Base-by-base conservation (phyloP, 2,113 vertebrate species). In the Nothocercus nigrocapillus region DNA sequence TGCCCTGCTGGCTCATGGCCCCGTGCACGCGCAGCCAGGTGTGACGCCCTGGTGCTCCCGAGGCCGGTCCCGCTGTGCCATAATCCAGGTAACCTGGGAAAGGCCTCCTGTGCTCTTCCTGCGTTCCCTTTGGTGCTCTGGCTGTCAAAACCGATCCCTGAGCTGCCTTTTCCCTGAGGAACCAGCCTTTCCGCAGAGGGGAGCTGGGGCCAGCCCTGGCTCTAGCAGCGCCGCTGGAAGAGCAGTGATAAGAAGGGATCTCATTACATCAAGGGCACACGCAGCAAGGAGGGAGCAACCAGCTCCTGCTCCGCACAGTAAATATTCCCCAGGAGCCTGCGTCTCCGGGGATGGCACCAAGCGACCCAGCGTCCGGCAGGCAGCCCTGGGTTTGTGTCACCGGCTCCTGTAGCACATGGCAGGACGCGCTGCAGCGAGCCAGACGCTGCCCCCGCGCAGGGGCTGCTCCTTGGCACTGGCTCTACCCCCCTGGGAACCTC, bases 241-340 rank as follows among this genome's bases (percentile, higher is more conserved):
- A 66, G 47, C 70, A 59, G 4, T 9, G 12, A 5, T 7, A 42
- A 38, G 3, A 32, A 0, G 0, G 1, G 1, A 38, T 38, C 76
- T 64, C 45, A 24, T 69, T 32, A 21, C 5, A 17, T 16, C 38
- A 18, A 0, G 0, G 42, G 66, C 21, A 4, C 9, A 30, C 13
- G 15, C 1, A 2, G 34, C 34, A 47, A 61, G 59, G 11, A 64
- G 32, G 13, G 5, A 16, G 28, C 53, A 51, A 64, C 28, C 36
- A 40, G 42, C 7, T 84, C 36, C 75, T 63, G 56, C 51, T 86
- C 78, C 28, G 80, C 45, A 34, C 12, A 49, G 24, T 82, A n/a
- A 79, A 89, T 88, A 62, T 12, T 68, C 40, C 21, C 68, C 19
- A 56, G 53, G 56, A 47, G 47, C 22, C 15, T 56, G 22, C 34